Evolutionary conservation across 2,888 invertebrate genomes (phyloP).

Genomic region (Diaperis boleti): DNA sequence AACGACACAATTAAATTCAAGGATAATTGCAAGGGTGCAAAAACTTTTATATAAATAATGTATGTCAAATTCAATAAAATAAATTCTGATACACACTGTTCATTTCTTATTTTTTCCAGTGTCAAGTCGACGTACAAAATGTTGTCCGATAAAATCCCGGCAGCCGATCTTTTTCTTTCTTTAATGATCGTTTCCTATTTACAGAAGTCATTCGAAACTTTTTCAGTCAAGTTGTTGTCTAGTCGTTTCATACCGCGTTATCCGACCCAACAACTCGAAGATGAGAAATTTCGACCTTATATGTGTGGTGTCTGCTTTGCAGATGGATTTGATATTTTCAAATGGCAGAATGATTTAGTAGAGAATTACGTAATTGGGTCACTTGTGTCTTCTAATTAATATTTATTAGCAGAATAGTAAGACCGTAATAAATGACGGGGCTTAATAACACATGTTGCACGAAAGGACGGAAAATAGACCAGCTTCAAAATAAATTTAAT

Average conservation of each 20-base stretch:
- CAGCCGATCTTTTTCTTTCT: constrained; percentile 13
- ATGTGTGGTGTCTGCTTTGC: constrained; percentile 1
- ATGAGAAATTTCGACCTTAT: constrained; percentile 2
- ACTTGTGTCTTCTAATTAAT: constrained; percentile 23
- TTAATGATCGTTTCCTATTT: constrained; percentile 33
- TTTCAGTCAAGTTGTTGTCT: constrained; percentile 15
- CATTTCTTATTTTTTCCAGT: background rate
- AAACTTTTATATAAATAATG: background rate
- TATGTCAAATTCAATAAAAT: background rate
- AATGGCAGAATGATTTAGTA: constrained; percentile 6
- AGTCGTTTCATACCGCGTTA: constrained; percentile 4
- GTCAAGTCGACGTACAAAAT: background rate
- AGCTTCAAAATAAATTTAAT: constrained; percentile 16
- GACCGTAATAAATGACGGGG: constrained; percentile 7
- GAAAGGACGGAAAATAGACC: constrained; percentile 1
- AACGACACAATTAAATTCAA: background rate
- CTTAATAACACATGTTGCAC: constrained; percentile 9
- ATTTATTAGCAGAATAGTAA: constrained; percentile 19
- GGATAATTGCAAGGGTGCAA: background rate
- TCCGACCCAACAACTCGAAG: background rate
- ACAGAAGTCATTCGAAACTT: constrained; percentile 24
- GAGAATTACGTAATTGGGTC: constrained; percentile 42
- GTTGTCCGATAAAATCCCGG: constrained; percentile 19
- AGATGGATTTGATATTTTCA: constrained; percentile 1
- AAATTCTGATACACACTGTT: no score